A percentile compares a stretch with the other conserved stretches of the same genome.
These are phyloP conservation scores for Sympetrum striolatum DNA, from an alignment of 2,888 invertebrate genomes.

Conservation along the genomic window DNA sequence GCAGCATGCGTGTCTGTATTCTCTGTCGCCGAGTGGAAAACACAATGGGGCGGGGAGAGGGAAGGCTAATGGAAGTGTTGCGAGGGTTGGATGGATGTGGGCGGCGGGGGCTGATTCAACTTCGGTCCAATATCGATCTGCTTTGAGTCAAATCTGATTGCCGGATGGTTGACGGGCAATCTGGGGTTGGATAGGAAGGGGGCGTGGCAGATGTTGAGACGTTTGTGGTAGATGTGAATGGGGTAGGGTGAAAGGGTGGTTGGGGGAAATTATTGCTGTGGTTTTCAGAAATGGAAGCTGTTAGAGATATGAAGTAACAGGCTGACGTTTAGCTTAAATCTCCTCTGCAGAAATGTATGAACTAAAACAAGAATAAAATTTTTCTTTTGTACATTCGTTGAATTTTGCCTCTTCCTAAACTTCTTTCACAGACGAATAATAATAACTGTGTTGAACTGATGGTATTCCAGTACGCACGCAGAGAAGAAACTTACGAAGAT, in stretches of 20 bases:
- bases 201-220: background rate
- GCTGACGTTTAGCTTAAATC: background rate
- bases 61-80: background rate
- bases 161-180: background rate
- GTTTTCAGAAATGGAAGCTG: background rate
- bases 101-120: background rate
- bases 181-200: background rate
- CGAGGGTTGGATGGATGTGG: background rate
- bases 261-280: background rate
- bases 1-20: background rate
- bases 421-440: no score
- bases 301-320: background rate
- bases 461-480: no score
- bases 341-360: no score
- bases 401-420: no score
- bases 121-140: constrained; percentile 35
- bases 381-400: no score
- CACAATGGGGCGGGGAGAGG: background rate
- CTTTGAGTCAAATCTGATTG: constrained; percentile 1
- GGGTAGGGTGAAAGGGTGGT: background rate
- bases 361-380: no score
- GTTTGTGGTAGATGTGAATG: background rate
- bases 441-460: no score
- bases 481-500: no score
- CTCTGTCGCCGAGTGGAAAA: constrained; percentile 6